Evolutionary conservation across 2,797 vertebrate genomes (phyloP).

Genomic region (Hipposideros larvatus): DNA sequence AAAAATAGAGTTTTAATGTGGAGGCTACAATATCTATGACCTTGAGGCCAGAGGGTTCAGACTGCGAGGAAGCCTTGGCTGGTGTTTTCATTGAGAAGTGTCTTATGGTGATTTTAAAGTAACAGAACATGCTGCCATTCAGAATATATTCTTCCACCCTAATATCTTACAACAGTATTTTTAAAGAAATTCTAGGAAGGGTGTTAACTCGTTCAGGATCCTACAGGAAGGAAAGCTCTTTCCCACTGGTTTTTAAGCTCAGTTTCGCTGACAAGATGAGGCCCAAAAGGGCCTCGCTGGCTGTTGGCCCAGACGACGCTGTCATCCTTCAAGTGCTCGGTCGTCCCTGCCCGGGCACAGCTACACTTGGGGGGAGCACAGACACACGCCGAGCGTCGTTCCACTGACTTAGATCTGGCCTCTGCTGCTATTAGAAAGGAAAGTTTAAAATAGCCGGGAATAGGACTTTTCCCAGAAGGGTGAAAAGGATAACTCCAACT

Average conservation of each 20-base stretch:
- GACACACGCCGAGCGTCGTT: neutral
- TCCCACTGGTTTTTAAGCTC: constrained; percentile 89
- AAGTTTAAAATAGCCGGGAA: constrained; percentile 52
- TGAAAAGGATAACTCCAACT: constrained; percentile 45
- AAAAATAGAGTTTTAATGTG: neutral
- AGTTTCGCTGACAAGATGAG: constrained; percentile 91
- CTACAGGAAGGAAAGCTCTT: constrained; percentile 89
- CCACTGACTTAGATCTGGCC: neutral
- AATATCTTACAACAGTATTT: constrained; percentile 86
- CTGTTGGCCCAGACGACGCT: constrained; percentile 87
- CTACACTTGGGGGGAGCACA: constrained; percentile 63
- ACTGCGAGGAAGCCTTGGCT: neutral
- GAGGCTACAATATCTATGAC: neutral
- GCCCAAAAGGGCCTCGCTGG: constrained; percentile 89
- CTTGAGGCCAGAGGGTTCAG: neutral
- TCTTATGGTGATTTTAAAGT: constrained; percentile 82
- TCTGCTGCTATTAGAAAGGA: constrained; percentile 43
- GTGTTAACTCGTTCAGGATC: constrained; percentile 88
- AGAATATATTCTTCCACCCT: constrained; percentile 83
- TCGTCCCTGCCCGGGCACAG: constrained; percentile 82
- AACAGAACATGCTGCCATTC: constrained; percentile 83
- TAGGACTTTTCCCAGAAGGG: constrained; percentile 36
- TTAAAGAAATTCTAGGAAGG: constrained; percentile 89
- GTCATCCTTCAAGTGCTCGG: constrained; percentile 86
- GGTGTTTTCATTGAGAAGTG: constrained; percentile 57